A percentile compares a stretch with the other conserved stretches of the same genome.
Evolutionary conservation across 1,140 invertebrate genomes (phyloP).

Genomic region (Drosophila guanche): DNA sequence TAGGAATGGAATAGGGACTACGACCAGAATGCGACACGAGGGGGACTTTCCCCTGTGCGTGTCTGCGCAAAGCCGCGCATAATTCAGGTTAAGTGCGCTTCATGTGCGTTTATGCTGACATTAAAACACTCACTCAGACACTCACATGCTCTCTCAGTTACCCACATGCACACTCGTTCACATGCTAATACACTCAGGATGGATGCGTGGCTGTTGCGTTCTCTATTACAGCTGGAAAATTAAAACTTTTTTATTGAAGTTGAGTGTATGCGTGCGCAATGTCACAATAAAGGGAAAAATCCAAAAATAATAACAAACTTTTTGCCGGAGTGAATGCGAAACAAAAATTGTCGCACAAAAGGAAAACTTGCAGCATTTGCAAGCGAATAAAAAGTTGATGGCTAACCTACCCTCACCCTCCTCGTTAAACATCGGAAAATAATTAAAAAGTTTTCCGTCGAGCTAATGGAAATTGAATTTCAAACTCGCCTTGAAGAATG

Average conservation of each 20-base stretch:
- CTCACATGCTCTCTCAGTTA: neutral
- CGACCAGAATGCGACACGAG: too few species aligned
- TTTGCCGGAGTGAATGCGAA: slow-evolving; percentile 47
- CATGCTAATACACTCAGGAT: too few species aligned
- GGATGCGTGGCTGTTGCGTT: slow-evolving; percentile 2
- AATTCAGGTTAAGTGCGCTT: slow-evolving; percentile 75
- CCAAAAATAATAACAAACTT: slow-evolving; percentile 49
- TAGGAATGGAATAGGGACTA: neutral
- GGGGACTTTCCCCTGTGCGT: slow-evolving; percentile 18
- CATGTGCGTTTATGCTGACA: slow-evolving; percentile 79
- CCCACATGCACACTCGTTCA: too few species aligned
- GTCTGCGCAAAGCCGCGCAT: slow-evolving; percentile 43
- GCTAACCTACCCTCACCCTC: neutral
- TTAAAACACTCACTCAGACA: slow-evolving; percentile 55
- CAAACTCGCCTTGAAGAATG: slow-evolving; percentile 31
- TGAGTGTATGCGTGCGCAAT: slow-evolving; percentile 58
- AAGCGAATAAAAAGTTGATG: slow-evolving; percentile 44
- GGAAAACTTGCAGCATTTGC: slow-evolving; percentile 37
- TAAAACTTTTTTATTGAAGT: slow-evolving; percentile 71
- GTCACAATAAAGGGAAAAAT: slow-evolving; percentile 27
- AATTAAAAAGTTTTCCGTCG: slow-evolving; percentile 73
- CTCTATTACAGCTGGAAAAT: slow-evolving; percentile 45
- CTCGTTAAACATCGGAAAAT: slow-evolving; percentile 70
- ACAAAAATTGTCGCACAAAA: slow-evolving; percentile 42
- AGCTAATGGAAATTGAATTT: slow-evolving; percentile 73